phyloP scores from a whole-genome alignment of 2,888 invertebrate species.

The Anorthoa munda region DNA sequence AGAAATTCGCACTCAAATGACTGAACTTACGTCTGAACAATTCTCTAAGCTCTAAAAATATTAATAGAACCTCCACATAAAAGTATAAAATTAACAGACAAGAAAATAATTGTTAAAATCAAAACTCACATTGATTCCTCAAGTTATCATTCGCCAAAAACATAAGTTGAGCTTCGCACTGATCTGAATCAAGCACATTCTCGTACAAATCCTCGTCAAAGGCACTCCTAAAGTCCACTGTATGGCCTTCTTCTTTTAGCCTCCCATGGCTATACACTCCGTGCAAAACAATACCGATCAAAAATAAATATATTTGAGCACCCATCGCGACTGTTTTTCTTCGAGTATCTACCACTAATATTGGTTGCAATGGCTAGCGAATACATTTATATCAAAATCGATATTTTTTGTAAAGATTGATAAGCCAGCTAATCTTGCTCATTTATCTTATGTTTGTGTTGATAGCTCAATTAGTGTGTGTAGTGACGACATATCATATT shows the following conservation, averaged over 20 bases:
- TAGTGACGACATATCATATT: slow-evolving; percentile 17
- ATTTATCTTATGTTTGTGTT: slow-evolving; percentile 51
- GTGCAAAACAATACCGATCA: slow-evolving; percentile 46
- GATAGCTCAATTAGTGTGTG: slow-evolving; percentile 28
- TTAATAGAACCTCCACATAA: not conserved
- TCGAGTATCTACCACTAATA: slow-evolving; percentile 18
- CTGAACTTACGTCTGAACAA: not conserved
- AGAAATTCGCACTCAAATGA: not conserved
- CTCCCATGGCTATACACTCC: slow-evolving; percentile 37
- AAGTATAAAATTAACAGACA: no score
- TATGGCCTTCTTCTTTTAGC: slow-evolving; percentile 6
- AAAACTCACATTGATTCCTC: slow-evolving; percentile 70
- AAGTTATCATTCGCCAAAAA: slow-evolving; percentile 62
- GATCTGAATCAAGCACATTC: slow-evolving; percentile 71
- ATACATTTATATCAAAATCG: slow-evolving; percentile 48
- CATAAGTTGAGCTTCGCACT: slow-evolving; percentile 71
- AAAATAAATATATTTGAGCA: slow-evolving; percentile 31
- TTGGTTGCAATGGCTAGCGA: slow-evolving; percentile 1
- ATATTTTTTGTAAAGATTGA: slow-evolving; percentile 56
- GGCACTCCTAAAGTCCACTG: slow-evolving; percentile 61
- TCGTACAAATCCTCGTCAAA: slow-evolving; percentile 75
- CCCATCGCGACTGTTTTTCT: slow-evolving; percentile 52
- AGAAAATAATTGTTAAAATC: not conserved
- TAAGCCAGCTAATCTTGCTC: slow-evolving; percentile 51
- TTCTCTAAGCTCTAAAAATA: not conserved